These are phyloP conservation scores for Sylvicola cinctus DNA, from an alignment of 2,888 invertebrate genomes.

Conservation along the genomic window DNA sequence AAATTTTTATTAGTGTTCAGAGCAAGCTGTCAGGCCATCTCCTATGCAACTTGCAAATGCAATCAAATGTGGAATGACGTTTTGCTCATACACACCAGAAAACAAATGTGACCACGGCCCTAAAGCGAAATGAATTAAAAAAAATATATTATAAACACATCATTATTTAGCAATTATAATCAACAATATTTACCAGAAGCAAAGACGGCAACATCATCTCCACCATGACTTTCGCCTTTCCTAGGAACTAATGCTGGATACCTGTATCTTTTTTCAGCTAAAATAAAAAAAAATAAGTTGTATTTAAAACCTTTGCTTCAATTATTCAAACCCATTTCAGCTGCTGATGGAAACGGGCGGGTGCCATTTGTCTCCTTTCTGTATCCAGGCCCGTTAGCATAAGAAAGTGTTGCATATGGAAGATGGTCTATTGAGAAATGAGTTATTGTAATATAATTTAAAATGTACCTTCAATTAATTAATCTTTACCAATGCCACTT, in stretches of 20 bases:
- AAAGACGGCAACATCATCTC: constrained; percentile 59
- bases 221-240: constrained; percentile 47
- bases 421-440: no score
- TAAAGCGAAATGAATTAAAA: no score
- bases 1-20: no score
- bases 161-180: background rate
- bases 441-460: no score
- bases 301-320: no score
- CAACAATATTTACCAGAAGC: constrained; percentile 25
- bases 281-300: no score
- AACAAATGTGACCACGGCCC: constrained; percentile 38
- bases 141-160: no score
- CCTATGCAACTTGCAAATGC: constrained; percentile 20
- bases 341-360: background rate
- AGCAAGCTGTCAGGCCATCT: constrained; percentile 12
- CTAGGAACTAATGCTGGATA: constrained; percentile 41
- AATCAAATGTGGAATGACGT: constrained; percentile 31
- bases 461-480: background rate
- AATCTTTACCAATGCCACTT: constrained; percentile 10
- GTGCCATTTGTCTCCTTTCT: constrained; percentile 6
- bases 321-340: constrained; percentile 1
- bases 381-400: constrained; percentile 54
- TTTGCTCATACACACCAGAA: constrained; percentile 35
- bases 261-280: constrained; percentile 14
- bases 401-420: constrained; percentile 45